Base-by-base conservation (phyloP, 2,797 vertebrate species). In the Natrix natrix region DNA sequence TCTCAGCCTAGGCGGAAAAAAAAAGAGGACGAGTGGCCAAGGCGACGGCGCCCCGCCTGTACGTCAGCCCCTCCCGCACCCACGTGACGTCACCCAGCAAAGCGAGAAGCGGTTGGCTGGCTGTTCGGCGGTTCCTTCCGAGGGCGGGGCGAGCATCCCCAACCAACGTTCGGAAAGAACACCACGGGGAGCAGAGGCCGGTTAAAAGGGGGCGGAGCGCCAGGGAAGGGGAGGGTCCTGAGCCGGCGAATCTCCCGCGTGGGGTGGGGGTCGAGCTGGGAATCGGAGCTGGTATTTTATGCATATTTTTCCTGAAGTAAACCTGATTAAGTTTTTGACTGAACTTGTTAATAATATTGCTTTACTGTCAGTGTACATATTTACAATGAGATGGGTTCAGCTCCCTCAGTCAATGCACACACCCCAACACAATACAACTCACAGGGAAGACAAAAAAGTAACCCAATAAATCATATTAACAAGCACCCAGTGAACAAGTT, bases 1-100 rank as follows among this genome's bases (percentile, higher is more conserved):
- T 22, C 60, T 52, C 92, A 93, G 89, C 92, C 89, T 87, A 90
- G 54, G 87, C 59, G 89, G 89, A 87, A 91, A 93, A 91, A 91
- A 87, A 74, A 88, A 54, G 22, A 56, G 87, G 57, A 93, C 90
- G 93, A 89, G 93, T 93, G 93, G 93, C 90, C 92, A 91, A 86
- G 90, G 90, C 93, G 69, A 93, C 93, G 90, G 93, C 86, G 88
- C 86, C 60, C 91, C 88, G 88, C 93, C 91, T 87, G 28, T 17
- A 54, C 88, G 87, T 57, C 66, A 2, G 24, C 88, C 93, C 92
- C 90, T 48, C 87, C 59, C 87, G 66, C 57, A 54, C 89, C 16
- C 89, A 91, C 24, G 32, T 20, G 13, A 57, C 87, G 92, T 83
- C 94, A 90, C 56, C 6, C 11, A 91, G 90, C 89, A 57, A 32